Percentiles rank a stretch among this genome's conserved stretches.
These are phyloP conservation scores for Zeus faber DNA, from an alignment of 2,113 vertebrate species.

Conservation along the genomic window DNA sequence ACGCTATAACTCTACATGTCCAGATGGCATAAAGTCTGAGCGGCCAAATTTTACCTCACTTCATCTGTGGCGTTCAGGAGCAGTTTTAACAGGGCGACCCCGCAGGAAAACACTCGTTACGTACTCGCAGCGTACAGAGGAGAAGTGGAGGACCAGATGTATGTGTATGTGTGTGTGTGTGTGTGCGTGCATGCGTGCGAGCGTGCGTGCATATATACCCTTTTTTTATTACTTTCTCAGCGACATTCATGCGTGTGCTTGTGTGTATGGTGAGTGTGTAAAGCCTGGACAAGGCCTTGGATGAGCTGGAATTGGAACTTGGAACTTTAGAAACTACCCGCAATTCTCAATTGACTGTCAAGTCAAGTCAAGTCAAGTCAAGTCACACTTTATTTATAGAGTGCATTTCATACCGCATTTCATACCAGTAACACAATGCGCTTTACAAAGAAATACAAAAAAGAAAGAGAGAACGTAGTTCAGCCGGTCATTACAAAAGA, in stretches of 20 bases:
- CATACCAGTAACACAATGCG: too few relatives aligned
- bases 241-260: not conserved
- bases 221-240: not conserved
- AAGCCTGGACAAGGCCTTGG: too few relatives aligned
- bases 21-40: constrained; percentile 57
- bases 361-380: too few relatives aligned
- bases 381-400: too few relatives aligned
- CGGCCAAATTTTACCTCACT: constrained; percentile 70
- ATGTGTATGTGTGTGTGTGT: constrained; percentile 21
- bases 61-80: constrained; percentile 50
- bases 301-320: too few relatives aligned
- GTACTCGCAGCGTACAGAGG: constrained; percentile 48
- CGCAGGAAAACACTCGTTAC: constrained; percentile 56
- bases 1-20: constrained; percentile 18
- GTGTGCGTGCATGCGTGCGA: constrained; percentile 28
- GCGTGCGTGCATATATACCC: not conserved
- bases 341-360: too few relatives aligned
- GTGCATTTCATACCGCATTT: too few relatives aligned
- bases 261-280: too few relatives aligned
- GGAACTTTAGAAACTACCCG: too few relatives aligned
- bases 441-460: too few relatives aligned
- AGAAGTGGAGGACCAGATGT: constrained; percentile 52
- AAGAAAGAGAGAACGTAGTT: too few relatives aligned
- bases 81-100: constrained; percentile 41
- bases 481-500: too few relatives aligned